A percentile compares a stretch with the other conserved stretches of the same genome.
Evolutionary conservation across 2,888 invertebrate genomes (phyloP).

Genomic region (Colletes collaris): DNA sequence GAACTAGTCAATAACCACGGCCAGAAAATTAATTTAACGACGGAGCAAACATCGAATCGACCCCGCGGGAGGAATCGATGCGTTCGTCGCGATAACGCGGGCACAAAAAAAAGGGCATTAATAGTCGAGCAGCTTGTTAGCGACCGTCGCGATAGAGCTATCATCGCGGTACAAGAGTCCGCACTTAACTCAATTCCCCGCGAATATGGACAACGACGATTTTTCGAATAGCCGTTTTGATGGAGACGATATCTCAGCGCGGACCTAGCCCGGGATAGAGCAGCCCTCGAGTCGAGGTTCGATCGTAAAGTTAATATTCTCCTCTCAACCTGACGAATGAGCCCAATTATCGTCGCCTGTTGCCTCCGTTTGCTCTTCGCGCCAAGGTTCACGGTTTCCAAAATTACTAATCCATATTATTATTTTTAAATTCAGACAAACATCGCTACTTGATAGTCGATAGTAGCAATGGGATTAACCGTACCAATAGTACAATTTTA

Average conservation of each 20-base stretch:
- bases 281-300: slow-evolving; percentile 17
- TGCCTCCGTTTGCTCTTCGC: too few relatives aligned
- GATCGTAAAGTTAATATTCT: slow-evolving; percentile 31
- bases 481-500: too few relatives aligned
- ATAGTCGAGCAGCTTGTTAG: slow-evolving; percentile 9
- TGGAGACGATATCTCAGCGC: slow-evolving; percentile 24
- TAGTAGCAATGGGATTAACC: too few relatives aligned
- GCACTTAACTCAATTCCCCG: slow-evolving; percentile 47
- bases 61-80: background rate
- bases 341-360: slow-evolving; percentile 3
- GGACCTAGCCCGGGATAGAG: slow-evolving; percentile 4
- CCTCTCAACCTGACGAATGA: slow-evolving; percentile 3
- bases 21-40: too few relatives aligned
- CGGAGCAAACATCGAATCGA: too few relatives aligned
- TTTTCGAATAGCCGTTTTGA: slow-evolving; percentile 30
- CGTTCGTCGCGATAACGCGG: slow-evolving; percentile 20
- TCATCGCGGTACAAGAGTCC: slow-evolving; percentile 45
- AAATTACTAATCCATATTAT: too few relatives aligned
- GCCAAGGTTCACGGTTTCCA: too few relatives aligned
- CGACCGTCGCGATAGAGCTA: slow-evolving; percentile 36
- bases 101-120: slow-evolving; percentile 15
- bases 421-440: too few relatives aligned
- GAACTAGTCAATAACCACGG: too few relatives aligned
- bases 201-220: slow-evolving; percentile 8
- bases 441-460: too few relatives aligned